These are phyloP conservation scores for Eublepharis macularius DNA, from an alignment of 2,113 vertebrate species.

Conservation along the genomic window DNA sequence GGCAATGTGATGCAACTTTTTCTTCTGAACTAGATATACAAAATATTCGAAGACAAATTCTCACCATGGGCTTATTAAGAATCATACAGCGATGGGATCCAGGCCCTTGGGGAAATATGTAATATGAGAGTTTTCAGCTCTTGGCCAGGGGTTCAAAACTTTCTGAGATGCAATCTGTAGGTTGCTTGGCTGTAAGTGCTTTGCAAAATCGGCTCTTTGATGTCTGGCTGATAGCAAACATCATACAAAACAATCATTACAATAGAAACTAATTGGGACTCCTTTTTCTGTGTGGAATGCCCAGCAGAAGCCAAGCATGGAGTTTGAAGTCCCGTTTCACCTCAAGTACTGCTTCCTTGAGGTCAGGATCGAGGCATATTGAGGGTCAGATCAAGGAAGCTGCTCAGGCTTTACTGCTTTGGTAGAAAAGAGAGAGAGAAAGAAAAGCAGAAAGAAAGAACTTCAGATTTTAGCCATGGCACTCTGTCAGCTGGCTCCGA, in stretches of 20 bases:
- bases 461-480: neutral
- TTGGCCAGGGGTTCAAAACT: constrained; percentile 19
- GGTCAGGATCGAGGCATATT: neutral
- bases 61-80: neutral
- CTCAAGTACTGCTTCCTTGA: fast-evolving
- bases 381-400: neutral
- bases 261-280: neutral
- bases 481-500: neutral
- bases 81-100: constrained; percentile 6
- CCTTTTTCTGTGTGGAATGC: neutral
- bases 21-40: constrained; percentile 24
- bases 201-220: neutral
- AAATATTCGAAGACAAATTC: constrained; percentile 18
- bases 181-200: constrained; percentile 9
- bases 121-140: constrained; percentile 35
- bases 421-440: neutral
- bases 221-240: neutral
- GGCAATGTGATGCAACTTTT: constrained; percentile 47
- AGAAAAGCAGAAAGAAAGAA: neutral
- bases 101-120: constrained; percentile 15
- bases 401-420: neutral
- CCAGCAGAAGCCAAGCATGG: neutral
- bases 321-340: neutral
- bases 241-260: neutral
- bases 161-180: neutral